phyloP scores from a whole-genome alignment of 1,140 invertebrate species.

The Muscidifurax raptorellus region DNA sequence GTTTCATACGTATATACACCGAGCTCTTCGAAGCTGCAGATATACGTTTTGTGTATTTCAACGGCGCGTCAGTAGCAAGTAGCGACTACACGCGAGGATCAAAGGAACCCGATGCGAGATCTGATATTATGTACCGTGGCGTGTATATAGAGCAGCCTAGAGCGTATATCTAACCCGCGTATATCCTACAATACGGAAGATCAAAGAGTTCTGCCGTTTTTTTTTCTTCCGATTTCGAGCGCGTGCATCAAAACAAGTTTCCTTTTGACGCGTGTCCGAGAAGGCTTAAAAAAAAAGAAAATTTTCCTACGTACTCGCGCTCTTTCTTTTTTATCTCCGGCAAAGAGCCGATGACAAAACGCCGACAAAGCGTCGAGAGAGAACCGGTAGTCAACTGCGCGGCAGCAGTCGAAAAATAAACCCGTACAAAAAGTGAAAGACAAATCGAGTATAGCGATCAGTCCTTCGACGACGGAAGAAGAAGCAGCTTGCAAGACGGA shows the following conservation, averaged over 20 bases:
- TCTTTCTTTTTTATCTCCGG: background rate
- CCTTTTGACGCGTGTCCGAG: background rate
- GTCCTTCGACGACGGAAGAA: background rate
- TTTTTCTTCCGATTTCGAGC: too few species aligned
- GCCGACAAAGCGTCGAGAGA: background rate
- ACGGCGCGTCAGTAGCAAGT: background rate
- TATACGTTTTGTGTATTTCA: background rate
- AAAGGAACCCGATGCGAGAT: background rate
- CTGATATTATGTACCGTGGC: background rate
- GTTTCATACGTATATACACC: too few species aligned
- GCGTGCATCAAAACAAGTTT: background rate
- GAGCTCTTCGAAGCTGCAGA: too few species aligned
- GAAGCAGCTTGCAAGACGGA: too few species aligned
- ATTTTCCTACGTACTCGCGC: background rate
- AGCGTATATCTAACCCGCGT: background rate
- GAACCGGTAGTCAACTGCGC: too few species aligned
- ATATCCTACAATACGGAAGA: constrained; percentile 8
- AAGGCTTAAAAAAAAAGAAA: background rate
- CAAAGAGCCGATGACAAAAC: background rate
- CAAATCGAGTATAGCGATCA: too few species aligned
- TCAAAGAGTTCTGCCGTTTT: background rate
- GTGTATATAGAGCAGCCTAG: background rate
- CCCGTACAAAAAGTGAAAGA: too few species aligned
- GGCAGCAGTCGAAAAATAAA: too few species aligned
- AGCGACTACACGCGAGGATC: background rate